A percentile compares a stretch with the other conserved stretches of the same genome.
Conservation (phyloP, 2,888 invertebrate genomes). For the Stenichneumon culpator region DNA sequence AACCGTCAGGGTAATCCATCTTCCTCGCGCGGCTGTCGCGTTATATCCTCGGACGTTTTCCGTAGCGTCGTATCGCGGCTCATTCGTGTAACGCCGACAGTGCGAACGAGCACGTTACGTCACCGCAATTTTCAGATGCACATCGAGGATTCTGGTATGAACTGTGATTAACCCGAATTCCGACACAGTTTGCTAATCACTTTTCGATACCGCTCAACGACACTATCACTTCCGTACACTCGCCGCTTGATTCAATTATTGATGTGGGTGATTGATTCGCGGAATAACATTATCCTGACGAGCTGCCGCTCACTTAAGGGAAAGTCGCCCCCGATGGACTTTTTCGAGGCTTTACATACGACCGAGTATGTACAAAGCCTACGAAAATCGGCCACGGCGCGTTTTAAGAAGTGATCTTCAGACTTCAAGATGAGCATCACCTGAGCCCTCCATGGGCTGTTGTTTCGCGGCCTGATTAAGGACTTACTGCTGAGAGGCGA, state of each 20-base stretch:
- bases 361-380: too few relatives aligned
- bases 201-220: constrained; percentile 42
- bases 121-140: constrained; percentile 24
- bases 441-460: too few relatives aligned
- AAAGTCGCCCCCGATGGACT: too few relatives aligned
- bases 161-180: constrained; percentile 40
- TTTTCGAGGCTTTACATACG: too few relatives aligned
- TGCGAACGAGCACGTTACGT: constrained; percentile 21
- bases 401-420: too few relatives aligned
- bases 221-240: not conserved
- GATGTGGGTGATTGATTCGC: not conserved
- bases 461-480: too few relatives aligned
- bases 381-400: too few relatives aligned
- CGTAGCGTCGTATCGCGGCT: constrained; percentile 26
- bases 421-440: too few relatives aligned
- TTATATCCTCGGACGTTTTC: constrained; percentile 49
- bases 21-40: constrained; percentile 53
- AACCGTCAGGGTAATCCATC: constrained; percentile 55
- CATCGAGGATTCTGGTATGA: constrained; percentile 10
- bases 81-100: constrained; percentile 22
- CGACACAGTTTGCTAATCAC: constrained; percentile 39
- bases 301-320: not conserved
- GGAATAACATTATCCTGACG: not conserved
- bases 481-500: too few relatives aligned
- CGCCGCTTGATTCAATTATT: constrained; percentile 19